Conservation (phyloP, 1,140 invertebrate species). For the Trichonephila inaurata region DNA sequence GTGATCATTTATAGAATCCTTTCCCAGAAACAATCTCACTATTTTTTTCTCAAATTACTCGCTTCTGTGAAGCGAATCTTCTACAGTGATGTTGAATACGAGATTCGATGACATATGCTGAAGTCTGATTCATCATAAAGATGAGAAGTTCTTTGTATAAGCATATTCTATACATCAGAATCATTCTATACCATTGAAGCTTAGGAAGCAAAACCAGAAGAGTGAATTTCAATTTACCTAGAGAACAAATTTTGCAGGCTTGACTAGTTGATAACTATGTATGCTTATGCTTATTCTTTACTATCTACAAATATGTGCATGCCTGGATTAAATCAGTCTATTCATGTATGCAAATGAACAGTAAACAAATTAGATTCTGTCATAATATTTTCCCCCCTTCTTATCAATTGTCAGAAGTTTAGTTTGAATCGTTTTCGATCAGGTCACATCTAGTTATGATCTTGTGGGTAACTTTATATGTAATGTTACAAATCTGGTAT, state of each 20-base stretch:
- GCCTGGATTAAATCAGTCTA: not conserved
- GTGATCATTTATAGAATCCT: not conserved
- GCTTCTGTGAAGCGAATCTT: slow-evolving; percentile 12
- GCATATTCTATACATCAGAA: not conserved
- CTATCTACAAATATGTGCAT: not conserved
- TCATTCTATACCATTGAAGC: not conserved
- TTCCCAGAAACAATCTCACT: not conserved
- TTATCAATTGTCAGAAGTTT: not conserved
- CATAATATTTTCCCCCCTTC: not conserved
- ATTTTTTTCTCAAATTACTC: slow-evolving; percentile 15
- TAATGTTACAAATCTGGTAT: no score
- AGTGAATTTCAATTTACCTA: not conserved
- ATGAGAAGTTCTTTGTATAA: not conserved
- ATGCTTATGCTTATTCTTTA: not conserved
- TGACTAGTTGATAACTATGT: not conserved
- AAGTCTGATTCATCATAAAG: not conserved
- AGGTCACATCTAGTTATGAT: no score
- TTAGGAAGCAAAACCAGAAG: no score
- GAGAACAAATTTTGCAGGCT: not conserved
- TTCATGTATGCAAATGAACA: not conserved
- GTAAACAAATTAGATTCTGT: not conserved
- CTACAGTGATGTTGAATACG: not conserved
- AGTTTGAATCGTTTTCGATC: not conserved
- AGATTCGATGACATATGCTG: not conserved
- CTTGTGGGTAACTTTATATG: no score